Conservation (phyloP, 1,140 invertebrate genomes). For the Drosophila sechellia region DNA sequence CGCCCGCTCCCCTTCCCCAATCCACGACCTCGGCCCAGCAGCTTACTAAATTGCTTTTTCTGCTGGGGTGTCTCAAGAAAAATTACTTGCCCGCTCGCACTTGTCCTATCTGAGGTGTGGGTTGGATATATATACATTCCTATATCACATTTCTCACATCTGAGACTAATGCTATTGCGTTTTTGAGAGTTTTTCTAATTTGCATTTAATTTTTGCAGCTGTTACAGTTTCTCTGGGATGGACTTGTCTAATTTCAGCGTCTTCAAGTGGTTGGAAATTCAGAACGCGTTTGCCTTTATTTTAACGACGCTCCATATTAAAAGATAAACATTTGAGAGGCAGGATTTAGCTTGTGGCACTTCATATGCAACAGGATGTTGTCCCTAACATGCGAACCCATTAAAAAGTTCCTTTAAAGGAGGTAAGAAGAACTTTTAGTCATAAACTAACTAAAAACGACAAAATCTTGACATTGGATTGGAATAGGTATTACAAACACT, state of each 20-base stretch:
- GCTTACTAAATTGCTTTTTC: constrained; percentile 79
- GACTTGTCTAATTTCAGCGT: constrained; percentile 14
- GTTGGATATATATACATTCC: constrained; percentile 60
- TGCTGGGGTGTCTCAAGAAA: constrained; percentile 66
- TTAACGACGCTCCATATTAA: constrained; percentile 73
- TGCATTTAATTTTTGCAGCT: constrained; percentile 83
- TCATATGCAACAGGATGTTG: constrained; percentile 71
- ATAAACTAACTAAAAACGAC: too few relatives aligned
- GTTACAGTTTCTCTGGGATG: constrained; percentile 48
- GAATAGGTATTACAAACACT: too few relatives aligned
- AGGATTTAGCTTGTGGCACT: constrained; percentile 48
- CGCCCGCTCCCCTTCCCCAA: background rate
- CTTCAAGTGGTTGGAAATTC: constrained; percentile 78
- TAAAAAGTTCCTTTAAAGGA: background rate
- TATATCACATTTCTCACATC: constrained; percentile 83
- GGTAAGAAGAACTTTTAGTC: constrained; percentile 6
- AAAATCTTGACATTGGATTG: too few relatives aligned
- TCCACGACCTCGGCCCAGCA: constrained; percentile 63
- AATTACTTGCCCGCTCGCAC: constrained; percentile 61
- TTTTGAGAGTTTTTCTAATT: constrained; percentile 80
- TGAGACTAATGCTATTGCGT: constrained; percentile 83
- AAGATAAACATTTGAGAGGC: constrained; percentile 68
- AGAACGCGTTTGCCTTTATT: constrained; percentile 68
- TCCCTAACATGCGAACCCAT: background rate
- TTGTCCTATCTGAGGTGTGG: constrained; percentile 33